Percentiles rank a stretch among this genome's conserved stretches.
phyloP scores from a whole-genome alignment of 2,888 invertebrate genomes.

The Nyleta sp. region DNA sequence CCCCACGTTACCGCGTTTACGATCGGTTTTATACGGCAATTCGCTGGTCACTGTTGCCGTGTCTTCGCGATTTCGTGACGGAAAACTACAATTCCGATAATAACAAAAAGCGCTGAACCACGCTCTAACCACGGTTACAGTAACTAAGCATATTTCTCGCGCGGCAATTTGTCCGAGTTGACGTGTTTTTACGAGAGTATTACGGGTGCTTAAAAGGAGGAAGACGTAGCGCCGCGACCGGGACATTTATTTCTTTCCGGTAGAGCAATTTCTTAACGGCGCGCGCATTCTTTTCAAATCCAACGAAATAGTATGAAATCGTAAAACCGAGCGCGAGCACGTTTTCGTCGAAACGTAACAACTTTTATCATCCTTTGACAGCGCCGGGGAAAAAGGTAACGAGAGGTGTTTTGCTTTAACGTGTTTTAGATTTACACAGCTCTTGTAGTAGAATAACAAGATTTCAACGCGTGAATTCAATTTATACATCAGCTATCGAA shows the following conservation, averaged over 20 bases:
- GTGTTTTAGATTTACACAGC: conserved; percentile 60
- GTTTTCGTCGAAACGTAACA: conserved; percentile 58
- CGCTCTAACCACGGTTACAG: conserved; percentile 28
- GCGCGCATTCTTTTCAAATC: conserved; percentile 58
- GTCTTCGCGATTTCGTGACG: conserved; percentile 25
- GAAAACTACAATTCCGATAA: conserved; percentile 29
- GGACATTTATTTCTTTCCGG: conserved; percentile 58
- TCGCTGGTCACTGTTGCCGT: conserved; percentile 18
- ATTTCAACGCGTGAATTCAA: conserved; percentile 58
- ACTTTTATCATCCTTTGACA: conserved; percentile 62
- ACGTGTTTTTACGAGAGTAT: conserved; percentile 55
- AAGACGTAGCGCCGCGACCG: conserved; percentile 42
- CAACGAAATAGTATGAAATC: conserved; percentile 52
- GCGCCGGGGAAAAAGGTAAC: conserved; percentile 54
- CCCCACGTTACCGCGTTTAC: conserved; percentile 23
- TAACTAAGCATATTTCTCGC: conserved; percentile 50
- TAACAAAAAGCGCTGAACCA: conserved; percentile 26
- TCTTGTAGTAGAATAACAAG: conserved; percentile 53
- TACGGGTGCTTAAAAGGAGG: conserved; percentile 47
- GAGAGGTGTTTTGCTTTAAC: conserved; percentile 62
- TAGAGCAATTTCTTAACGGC: conserved; percentile 52
- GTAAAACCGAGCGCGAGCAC: conserved; percentile 56
- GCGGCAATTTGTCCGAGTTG: conserved; percentile 47
- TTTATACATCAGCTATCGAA: conserved; percentile 54
- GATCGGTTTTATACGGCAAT: conserved; percentile 15